Evolutionary conservation across 2,888 invertebrate species (phyloP), one percentile per base, ranked within the genome.

Genomic region (Lithophane semibrunnea): DNA sequence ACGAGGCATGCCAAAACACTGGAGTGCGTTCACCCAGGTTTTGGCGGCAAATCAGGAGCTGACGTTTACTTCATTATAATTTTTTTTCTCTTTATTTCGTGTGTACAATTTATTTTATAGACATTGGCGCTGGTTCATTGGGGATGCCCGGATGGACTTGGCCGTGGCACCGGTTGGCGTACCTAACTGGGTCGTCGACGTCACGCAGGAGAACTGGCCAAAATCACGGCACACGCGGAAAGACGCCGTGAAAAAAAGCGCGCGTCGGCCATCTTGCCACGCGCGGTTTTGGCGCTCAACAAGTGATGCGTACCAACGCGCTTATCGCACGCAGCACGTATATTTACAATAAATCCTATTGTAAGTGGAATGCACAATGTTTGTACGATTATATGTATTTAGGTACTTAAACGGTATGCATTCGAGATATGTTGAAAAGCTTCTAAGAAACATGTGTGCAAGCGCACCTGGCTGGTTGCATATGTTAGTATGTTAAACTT

Each of bases 31-130:
- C 94, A 96, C 94, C 96, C 94, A 91, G 92, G 93, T 96, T 95
- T 96, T 96, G 96, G 96, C 96, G 95, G 95, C 93, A 95, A 95
- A 95, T 93, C 94, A 90, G 90, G 80, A 89, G 90, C 78, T 94
- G 93, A 94, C 94, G 95, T 93, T 94, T 95, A 93, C 96, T 94
- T 95, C 94, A 95, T 95, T 95, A 96, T 94, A 93, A 90, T 93
- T 95, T 96, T 95, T 96, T 95, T 94, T 90, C 91, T 91, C 91
- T 92, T 94, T 94, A 94, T 94, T 93, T 91, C 92, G 90, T 90
- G 93, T 91, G 92, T 94, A 94, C 94, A 94, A 96, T 96, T 96
- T 96, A 95, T 96, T 96, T 96, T 96, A 96, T 96, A 96, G 96
- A 96, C 96, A 96, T 96, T 96, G 96, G 96, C 96, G 92, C 94